phyloP scores from a whole-genome alignment of 2,888 invertebrate genomes.

The Acleris emargana region DNA sequence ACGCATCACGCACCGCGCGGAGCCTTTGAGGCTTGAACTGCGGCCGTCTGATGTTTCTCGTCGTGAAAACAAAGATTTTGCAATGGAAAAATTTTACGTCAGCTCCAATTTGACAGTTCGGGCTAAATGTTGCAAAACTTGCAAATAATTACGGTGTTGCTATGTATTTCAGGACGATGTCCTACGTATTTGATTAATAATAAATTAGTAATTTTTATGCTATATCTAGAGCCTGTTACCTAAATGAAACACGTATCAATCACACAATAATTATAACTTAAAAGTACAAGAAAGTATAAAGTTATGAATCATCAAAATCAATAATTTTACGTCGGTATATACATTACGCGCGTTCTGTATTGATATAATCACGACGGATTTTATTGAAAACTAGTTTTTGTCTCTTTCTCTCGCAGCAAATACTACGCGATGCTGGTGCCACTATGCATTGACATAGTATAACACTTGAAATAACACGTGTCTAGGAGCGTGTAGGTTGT shows the following conservation, averaged over 20 bases:
- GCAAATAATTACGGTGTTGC: slow-evolving; percentile 4
- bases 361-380: slow-evolving; percentile 5
- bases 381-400: slow-evolving; percentile 6
- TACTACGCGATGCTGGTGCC: slow-evolving; percentile 17
- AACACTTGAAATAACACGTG: slow-evolving; percentile 38
- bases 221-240: background rate
- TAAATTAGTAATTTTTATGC: background rate
- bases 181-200: background rate
- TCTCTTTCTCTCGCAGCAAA: slow-evolving; percentile 8
- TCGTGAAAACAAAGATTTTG: slow-evolving; percentile 36
- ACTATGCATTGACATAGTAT: slow-evolving; percentile 19
- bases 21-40: slow-evolving; percentile 36
- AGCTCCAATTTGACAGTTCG: slow-evolving; percentile 30
- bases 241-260: background rate
- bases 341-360: background rate
- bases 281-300: slow-evolving; percentile 1
- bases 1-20: slow-evolving; percentile 69
- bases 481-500: slow-evolving; percentile 42
- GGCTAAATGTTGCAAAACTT: slow-evolving; percentile 27
- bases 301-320: slow-evolving; percentile 32
- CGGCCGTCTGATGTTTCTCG: slow-evolving; percentile 46
- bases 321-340: slow-evolving; percentile 26
- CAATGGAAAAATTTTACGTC: slow-evolving; percentile 37
- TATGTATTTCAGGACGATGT: background rate
- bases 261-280: background rate